phyloP scores from a whole-genome alignment of 2,797 vertebrate genomes.

The Hydrocynus forskahlii region DNA sequence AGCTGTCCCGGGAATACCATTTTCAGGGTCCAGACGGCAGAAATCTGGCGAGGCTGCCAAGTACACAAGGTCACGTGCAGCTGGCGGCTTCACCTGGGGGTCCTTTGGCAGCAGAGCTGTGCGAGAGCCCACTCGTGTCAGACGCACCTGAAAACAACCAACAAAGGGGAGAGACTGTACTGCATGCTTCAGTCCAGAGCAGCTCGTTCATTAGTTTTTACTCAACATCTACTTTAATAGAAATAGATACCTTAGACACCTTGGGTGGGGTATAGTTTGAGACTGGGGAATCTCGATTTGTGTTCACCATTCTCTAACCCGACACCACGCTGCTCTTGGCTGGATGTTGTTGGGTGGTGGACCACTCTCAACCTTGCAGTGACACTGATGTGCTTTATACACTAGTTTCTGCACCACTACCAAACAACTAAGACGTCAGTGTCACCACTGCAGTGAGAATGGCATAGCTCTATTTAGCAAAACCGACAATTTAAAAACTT shows the following conservation, averaged over 20 bases:
- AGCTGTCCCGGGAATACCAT: slow-evolving; percentile 75
- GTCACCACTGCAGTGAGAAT: background rate
- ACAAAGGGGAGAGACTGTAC: slow-evolving; percentile 1
- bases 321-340: background rate
- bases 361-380: too few species aligned
- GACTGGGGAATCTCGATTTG: background rate
- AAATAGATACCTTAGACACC: too few species aligned
- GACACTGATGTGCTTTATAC: too few species aligned
- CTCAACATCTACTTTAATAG: too few species aligned
- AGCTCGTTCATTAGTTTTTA: background rate
- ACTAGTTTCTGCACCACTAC: too few species aligned
- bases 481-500: too few species aligned
- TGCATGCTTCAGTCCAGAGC: background rate
- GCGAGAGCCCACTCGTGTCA: slow-evolving; percentile 72
- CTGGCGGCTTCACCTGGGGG: slow-evolving; percentile 79
- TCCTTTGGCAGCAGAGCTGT: slow-evolving; percentile 80
- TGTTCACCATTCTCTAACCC: background rate
- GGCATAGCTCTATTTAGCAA: too few species aligned
- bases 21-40: slow-evolving; percentile 73
- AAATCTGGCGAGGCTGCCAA: slow-evolving; percentile 80
- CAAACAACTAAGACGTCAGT: background rate
- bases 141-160: slow-evolving; percentile 71
- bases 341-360: background rate
- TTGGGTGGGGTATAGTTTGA: too few species aligned
- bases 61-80: slow-evolving; percentile 78